Evolutionary conservation across 2,888 invertebrate genomes (phyloP), one percentile per base, ranked within the genome.

Genomic region (Cartodere bifasciata): DNA sequence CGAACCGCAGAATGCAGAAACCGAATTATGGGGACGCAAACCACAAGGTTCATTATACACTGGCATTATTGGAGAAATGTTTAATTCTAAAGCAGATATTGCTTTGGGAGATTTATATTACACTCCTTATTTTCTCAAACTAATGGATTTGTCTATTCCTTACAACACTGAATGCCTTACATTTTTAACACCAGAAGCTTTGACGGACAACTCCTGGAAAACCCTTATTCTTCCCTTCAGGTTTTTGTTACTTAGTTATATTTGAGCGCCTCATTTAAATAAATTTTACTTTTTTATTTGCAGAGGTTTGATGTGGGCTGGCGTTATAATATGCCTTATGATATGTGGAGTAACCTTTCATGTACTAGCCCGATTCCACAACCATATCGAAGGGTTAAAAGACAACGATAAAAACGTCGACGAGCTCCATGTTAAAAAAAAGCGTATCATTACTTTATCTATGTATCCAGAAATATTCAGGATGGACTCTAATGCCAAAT

Each of bases 161-260:
- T 86, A 86, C 39, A 79, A 75, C n/a, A 72, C 79, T 0, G 81
- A 85, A 50, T 87, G 86, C 48, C 65, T 85, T 46, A 86, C 86
- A 1, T 87, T 87, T 49, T 54, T 87, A 11, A 85, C 86, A 1
- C 85, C 85, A 0, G 85, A 85, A 57, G 74, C 84, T 1, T 61
- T 79, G 11, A 72, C 72, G 2, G 83, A 86, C 50, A 84, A 83
- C 46, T 81, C 85, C 1, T 86, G 86, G 86, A 79, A 78, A 54
- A 80, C 85, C 1, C 62, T 87, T 4, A 75, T 85, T 46, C 60
- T 81, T 41, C 86, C 86, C 1, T 85, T 86, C 48, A 75, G 70
- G 83, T 79, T 20, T n/a, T n/a, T n/a, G n/a, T n/a, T n/a, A n/a
- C n/a, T n/a, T n/a, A n/a, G n/a, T n/a, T n/a, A n/a, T n/a, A n/a